phyloP scores from a whole-genome alignment of 2,113 vertebrate species.

The Pelmatolapia mariae region DNA sequence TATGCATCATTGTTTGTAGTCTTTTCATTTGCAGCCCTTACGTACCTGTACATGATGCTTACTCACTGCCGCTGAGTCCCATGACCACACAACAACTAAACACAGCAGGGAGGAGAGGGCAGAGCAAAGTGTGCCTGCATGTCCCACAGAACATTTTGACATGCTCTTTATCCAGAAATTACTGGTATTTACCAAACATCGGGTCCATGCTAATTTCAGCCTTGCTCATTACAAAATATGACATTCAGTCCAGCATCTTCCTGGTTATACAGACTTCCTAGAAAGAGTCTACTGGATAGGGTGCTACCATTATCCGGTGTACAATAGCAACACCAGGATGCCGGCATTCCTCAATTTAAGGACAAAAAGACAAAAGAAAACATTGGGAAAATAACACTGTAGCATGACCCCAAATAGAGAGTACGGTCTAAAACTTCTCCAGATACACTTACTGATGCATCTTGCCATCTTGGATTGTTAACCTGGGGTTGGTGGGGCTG shows the following conservation, averaged over 20 bases:
- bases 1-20: background rate
- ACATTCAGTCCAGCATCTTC: background rate
- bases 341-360: background rate
- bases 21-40: background rate
- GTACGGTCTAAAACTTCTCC: background rate
- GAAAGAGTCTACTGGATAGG: background rate
- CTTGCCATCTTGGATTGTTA: background rate
- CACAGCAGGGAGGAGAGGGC: background rate
- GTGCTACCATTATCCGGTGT: background rate
- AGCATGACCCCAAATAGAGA: fast-evolving
- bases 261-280: background rate
- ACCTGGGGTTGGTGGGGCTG: background rate
- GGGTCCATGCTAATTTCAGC: background rate
- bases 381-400: background rate
- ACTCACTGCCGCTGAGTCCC: background rate
- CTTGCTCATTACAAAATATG: background rate
- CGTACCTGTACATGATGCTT: background rate
- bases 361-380: background rate
- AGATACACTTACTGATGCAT: background rate
- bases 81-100: background rate
- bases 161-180: background rate
- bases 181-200: background rate
- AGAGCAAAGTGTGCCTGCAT: background rate
- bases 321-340: background rate
- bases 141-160: background rate